Conservation (phyloP, 2,113 vertebrate species). For the Macquaria ambigua region DNA sequence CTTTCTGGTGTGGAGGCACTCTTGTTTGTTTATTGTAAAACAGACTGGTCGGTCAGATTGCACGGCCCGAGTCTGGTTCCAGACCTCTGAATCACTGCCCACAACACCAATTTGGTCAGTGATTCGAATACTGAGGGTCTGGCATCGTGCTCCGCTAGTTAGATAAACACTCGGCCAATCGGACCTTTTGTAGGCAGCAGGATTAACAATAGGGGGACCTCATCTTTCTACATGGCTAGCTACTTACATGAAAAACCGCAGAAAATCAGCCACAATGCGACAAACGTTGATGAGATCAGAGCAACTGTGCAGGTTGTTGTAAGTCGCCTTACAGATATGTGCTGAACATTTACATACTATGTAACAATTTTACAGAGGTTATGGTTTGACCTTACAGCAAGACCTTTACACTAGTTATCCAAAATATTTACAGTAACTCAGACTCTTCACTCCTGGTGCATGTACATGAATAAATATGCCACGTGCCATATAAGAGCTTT, state of each 20-base stretch:
- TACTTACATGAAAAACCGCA: background rate
- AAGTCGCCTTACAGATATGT: background rate
- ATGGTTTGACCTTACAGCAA: background rate
- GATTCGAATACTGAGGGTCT: background rate
- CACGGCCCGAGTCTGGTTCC: background rate
- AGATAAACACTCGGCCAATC: background rate
- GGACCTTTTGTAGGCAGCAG: background rate
- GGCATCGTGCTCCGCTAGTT: background rate
- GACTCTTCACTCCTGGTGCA: background rate
- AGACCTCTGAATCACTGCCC: background rate
- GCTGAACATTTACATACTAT: too few relatives aligned
- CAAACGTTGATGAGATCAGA: background rate
- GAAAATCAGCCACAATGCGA: background rate
- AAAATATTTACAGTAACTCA: background rate
- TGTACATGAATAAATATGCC: background rate
- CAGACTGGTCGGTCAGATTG: background rate
- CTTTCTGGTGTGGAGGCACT: background rate
- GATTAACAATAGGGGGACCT: background rate
- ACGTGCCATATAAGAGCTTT: background rate
- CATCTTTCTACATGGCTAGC: background rate
- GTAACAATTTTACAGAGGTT: background rate
- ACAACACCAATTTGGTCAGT: background rate
- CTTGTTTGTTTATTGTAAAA: constrained; percentile 2
- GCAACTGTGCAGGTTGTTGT: too few relatives aligned
- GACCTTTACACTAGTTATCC: background rate